Conservation (phyloP, 2,797 vertebrate species). For the Anguilla megastoma region DNA sequence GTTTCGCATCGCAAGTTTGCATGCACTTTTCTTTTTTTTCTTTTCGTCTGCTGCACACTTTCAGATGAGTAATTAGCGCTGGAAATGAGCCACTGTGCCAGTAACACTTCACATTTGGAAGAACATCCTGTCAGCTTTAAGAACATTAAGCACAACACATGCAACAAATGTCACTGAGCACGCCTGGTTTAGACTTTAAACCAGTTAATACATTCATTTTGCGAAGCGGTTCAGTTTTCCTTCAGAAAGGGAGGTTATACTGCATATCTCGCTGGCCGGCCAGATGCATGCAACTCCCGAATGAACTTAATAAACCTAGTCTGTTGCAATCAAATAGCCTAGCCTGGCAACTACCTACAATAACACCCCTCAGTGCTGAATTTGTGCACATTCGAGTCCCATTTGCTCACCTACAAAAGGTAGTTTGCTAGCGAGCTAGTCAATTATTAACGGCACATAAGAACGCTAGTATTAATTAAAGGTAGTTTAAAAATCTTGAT, state of each 20-base stretch:
- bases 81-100: not conserved
- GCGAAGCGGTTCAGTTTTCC: not conserved
- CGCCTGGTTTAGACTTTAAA: not conserved
- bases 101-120: not conserved
- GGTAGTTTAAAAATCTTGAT: not conserved
- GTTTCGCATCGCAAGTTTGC: not conserved
- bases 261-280: not conserved
- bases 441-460: not conserved
- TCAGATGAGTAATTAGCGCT: not conserved
- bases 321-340: not conserved
- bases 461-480: not conserved
- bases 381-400: not conserved
- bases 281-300: not conserved
- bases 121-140: not conserved
- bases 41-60: not conserved
- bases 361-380: not conserved
- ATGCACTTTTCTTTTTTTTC: not conserved
- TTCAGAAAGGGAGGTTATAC: not conserved
- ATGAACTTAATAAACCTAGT: not conserved
- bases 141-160: not conserved
- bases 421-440: not conserved
- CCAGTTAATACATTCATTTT: not conserved
- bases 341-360: not conserved
- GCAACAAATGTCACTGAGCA: not conserved
- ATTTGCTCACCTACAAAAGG: not conserved